Conservation (phyloP, 2,797 vertebrate genomes). For the Scyliorhinus canicula region DNA sequence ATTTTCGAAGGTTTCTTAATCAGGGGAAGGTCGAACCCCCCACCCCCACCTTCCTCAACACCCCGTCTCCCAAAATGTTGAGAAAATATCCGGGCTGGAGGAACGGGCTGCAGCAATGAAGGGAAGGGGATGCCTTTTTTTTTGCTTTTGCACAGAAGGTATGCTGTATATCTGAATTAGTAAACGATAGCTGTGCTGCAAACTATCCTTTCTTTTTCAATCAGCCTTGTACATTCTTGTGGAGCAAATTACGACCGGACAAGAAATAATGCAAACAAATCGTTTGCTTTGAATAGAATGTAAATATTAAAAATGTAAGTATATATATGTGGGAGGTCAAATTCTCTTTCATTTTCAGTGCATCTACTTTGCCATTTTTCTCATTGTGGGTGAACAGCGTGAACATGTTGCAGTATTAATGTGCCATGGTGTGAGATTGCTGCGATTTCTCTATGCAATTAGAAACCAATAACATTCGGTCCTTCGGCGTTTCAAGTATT, state of each 20-base stretch:
- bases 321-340: background rate
- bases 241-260: background rate
- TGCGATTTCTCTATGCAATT: background rate
- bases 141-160: slow-evolving; percentile 43
- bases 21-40: slow-evolving; percentile 30
- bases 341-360: background rate
- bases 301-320: slow-evolving; percentile 30
- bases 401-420: background rate
- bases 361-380: background rate
- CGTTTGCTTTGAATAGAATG: background rate
- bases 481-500: background rate
- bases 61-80: slow-evolving; percentile 25
- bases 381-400: background rate
- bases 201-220: background rate
- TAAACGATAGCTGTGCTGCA: background rate
- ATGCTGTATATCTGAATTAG: slow-evolving; percentile 12
- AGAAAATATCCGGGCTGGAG: slow-evolving; percentile 15
- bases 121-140: slow-evolving; percentile 5
- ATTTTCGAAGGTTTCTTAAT: background rate
- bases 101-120: slow-evolving; percentile 34
- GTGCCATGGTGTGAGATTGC: background rate
- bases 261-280: background rate
- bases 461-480: too few species aligned
- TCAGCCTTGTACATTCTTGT: slow-evolving; percentile 7
- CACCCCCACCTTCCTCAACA: too few species aligned